Evolutionary conservation across 53 echinoderm and acorn worm species (phyloP).

Genomic region (Actinopyga echinites): DNA sequence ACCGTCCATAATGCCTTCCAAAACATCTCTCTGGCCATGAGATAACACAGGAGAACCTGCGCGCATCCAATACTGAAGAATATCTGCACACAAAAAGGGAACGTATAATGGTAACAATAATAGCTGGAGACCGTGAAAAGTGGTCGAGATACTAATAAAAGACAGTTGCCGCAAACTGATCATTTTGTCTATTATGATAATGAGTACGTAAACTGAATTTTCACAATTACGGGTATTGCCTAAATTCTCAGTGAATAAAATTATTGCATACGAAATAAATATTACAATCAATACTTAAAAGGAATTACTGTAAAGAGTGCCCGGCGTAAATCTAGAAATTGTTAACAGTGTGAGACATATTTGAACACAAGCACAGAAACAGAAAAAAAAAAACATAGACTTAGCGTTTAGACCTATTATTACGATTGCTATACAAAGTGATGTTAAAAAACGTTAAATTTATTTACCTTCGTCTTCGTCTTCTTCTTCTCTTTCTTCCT

Average conservation of each 20-base stretch:
- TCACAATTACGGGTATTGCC: no score
- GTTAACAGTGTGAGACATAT: not conserved
- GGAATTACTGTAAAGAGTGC: no score
- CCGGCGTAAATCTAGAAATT: no score
- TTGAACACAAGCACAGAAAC: not conserved
- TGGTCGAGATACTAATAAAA: not conserved
- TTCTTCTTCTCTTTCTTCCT: not conserved
- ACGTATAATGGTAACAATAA: no score
- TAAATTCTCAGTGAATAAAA: no score
- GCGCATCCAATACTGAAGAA: conserved; percentile 6
- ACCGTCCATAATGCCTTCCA: not conserved
- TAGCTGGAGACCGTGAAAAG: not conserved
- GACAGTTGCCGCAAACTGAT: not conserved
- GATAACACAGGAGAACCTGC: not conserved
- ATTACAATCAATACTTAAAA: no score
- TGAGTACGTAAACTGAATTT: no score
- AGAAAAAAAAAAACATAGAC: not conserved
- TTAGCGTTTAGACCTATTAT: no score
- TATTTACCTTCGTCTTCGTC: not conserved
- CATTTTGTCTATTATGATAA: no score
- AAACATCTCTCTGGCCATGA: not conserved
- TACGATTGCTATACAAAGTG: not conserved
- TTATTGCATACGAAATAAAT: no score
- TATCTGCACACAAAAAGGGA: not conserved
- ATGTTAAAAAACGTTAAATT: not conserved